Evolutionary conservation across 2,888 invertebrate species (phyloP).

Genomic region (Clistopyga incitator): DNA sequence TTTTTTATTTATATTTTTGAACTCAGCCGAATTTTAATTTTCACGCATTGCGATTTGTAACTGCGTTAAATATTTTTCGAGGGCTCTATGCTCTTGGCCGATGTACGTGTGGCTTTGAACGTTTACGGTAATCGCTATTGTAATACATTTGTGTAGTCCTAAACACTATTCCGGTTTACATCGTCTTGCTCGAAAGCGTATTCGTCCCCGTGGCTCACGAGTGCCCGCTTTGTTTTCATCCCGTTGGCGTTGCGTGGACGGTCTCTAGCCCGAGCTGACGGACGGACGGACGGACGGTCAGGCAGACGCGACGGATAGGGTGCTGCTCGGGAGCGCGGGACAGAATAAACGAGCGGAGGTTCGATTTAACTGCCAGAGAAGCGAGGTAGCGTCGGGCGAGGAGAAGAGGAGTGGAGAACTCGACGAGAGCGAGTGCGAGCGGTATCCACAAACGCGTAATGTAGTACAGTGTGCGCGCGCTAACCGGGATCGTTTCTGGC

Average conservation of each 20-base stretch:
- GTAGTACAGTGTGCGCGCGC: constrained; percentile 61
- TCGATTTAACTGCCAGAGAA: constrained; percentile 76
- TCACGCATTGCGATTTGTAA: background rate
- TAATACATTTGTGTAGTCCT: constrained; percentile 18
- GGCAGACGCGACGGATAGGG: constrained; percentile 62
- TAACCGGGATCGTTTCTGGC: constrained; percentile 62
- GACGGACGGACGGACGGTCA: constrained; percentile 40
- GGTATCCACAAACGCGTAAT: constrained; percentile 54
- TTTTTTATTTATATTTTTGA: background rate
- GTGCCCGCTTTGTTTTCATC: constrained; percentile 59
- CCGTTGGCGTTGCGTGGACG: constrained; percentile 37
- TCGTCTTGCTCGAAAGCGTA: constrained; percentile 53
- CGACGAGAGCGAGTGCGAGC: constrained; percentile 36
- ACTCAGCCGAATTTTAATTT: background rate
- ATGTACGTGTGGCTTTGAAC: background rate
- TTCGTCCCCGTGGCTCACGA: constrained; percentile 53
- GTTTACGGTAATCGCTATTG: background rate
- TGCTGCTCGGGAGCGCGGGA: constrained; percentile 64
- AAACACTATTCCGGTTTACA: constrained; percentile 35
- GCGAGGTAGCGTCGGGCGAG: constrained; percentile 14
- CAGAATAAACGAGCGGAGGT: constrained; percentile 77
- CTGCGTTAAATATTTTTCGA: too few relatives aligned
- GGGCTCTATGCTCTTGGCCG: too few relatives aligned
- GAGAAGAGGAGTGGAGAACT: constrained; percentile 5
- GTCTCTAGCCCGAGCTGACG: constrained; percentile 16